Evolutionary conservation across 2,797 vertebrate genomes (phyloP), one percentile per base, ranked within the genome.

Genomic region (Ctenopoma kingsleyae): DNA sequence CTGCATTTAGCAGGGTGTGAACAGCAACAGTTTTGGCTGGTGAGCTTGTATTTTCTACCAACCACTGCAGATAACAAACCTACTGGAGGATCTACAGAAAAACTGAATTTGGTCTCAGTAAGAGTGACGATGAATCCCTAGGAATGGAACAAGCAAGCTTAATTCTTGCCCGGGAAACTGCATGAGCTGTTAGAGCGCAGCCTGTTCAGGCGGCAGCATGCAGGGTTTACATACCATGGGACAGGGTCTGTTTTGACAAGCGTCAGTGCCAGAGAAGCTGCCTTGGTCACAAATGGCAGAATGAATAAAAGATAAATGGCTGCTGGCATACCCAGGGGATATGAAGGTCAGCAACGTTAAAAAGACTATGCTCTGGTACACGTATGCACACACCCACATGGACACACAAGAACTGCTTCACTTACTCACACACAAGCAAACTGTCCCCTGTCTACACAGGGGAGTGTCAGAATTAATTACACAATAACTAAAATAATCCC

Each of bases 281-380:
- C 76, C 78, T 75, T 70, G 74, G 76, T 88, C 85, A 87, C 85
- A 91, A 93, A 92, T 86, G 91, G 88, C 84, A 90, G 76, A 91
- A 92, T 92, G 90, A 93, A 93, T 94, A 92, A 92, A 93, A 93
- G 81, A 93, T 92, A 90, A 91, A 93, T 89, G 89, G 81, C 85
- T 90, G 83, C 76, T 78, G 77, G 84, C 70, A 56, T 48, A 54
- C 85, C 82, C 81, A 56, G 55, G 73, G 82, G 86, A 91, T 76
- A 89, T 88, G 90, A 93, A 92, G 93, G 92, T 93, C 90, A 90
- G 59, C 17, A 11, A 67, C 77, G 57, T 85, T 82, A 83, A 81
- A 27, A 87, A 56, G 52, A 68, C 54, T 74, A 48, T 15, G 49
- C 60, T 68, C 35, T 17, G 12, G n/a, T 38, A 66, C 23, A 51